A percentile compares a stretch with the other conserved stretches of the same genome.
These are phyloP conservation scores for Prinia subflava DNA, from an alignment of 2,113 vertebrate species.

Conservation along the genomic window DNA sequence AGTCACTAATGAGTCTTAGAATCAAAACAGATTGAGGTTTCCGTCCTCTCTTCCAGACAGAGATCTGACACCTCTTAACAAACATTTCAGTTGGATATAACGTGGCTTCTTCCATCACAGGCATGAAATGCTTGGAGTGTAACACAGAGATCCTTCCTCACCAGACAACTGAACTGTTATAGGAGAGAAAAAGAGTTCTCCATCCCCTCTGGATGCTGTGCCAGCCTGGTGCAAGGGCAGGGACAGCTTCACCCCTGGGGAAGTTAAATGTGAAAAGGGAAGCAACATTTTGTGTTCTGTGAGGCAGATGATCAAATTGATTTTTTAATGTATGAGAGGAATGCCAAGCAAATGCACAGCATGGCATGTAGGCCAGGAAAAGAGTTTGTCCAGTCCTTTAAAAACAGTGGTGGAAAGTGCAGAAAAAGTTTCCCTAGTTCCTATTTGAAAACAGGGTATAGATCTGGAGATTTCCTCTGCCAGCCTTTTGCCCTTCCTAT, in stretches of 20 bases:
- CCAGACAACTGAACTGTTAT: fast-evolving
- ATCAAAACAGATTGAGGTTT: neutral
- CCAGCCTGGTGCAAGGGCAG: neutral
- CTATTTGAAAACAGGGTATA: neutral
- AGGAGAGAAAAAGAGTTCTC: fast-evolving
- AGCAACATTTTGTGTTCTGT: fast-evolving
- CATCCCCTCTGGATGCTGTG: neutral
- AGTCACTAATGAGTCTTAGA: neutral
- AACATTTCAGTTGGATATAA: neutral
- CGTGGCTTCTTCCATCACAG: neutral
- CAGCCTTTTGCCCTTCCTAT: fast-evolving
- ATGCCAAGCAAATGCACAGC: neutral
- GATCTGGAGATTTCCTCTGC: neutral
- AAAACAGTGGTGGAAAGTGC: neutral
- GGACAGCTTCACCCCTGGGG: neutral
- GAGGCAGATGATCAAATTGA: fast-evolving
- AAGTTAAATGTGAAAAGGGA: neutral
- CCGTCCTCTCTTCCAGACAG: neutral
- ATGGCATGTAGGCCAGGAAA: fast-evolving
- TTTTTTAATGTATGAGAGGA: neutral
- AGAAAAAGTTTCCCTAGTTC: neutral
- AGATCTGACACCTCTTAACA: neutral
- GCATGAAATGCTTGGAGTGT: neutral
- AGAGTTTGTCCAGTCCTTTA: neutral
- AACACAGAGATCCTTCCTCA: neutral